A percentile compares a stretch with the other conserved stretches of the same genome.
Conservation (phyloP, 2,888 invertebrate genomes). For the Oscheius sp. region DNA sequence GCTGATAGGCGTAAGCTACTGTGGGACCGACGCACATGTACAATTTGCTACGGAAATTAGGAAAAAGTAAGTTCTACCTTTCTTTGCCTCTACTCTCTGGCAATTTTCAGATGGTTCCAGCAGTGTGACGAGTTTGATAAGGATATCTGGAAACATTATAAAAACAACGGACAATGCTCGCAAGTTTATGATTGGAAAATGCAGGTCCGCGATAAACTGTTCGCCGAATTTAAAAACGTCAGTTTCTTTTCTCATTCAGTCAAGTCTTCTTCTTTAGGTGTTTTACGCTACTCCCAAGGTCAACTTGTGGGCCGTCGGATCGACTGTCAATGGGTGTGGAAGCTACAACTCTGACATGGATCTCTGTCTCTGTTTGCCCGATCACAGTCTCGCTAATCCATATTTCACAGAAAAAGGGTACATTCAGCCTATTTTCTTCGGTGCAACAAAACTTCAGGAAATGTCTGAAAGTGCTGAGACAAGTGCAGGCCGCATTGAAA, state of each 20-base stretch:
- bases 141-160: constrained; percentile 33
- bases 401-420: constrained; percentile 3
- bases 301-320: constrained; percentile 56
- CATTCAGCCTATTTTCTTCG: not conserved
- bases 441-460: not conserved
- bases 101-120: constrained; percentile 5
- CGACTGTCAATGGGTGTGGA: constrained; percentile 72
- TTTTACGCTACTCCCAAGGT: constrained; percentile 5
- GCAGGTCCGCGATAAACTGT: constrained; percentile 39
- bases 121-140: not conserved
- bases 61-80: constrained; percentile 3
- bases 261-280: constrained; percentile 4
- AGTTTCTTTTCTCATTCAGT: not conserved
- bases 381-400: not conserved
- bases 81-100: not conserved
- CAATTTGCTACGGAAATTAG: not conserved
- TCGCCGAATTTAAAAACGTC: constrained; percentile 37
- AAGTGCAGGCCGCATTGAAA: constrained; percentile 4
- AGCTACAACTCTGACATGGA: constrained; percentile 72
- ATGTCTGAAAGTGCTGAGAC: constrained; percentile 16
- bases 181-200: constrained; percentile 41
- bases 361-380: constrained; percentile 61
- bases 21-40: not conserved
- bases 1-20: constrained; percentile 27
- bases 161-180: constrained; percentile 27